These are phyloP conservation scores for Epirrita christyi DNA, from an alignment of 2,888 invertebrate species.

Conservation along the genomic window DNA sequence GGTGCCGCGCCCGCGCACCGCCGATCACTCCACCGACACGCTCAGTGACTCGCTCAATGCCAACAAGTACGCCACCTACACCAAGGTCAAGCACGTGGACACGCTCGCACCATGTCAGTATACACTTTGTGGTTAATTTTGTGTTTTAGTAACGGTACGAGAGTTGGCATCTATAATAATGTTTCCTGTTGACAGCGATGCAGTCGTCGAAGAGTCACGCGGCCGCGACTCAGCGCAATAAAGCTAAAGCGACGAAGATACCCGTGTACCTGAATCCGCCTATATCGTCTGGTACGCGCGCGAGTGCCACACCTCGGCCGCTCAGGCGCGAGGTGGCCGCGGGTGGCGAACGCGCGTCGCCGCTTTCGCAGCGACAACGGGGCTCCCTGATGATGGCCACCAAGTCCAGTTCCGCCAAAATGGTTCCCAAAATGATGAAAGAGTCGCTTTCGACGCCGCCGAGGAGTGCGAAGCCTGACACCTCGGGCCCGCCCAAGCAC, in stretches of 20 bases:
- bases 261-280: slow-evolving; percentile 59
- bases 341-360: slow-evolving; percentile 15
- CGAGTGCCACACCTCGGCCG: background rate
- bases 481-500: slow-evolving; percentile 25
- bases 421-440: slow-evolving; percentile 67
- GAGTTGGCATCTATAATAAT: background rate
- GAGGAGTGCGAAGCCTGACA: slow-evolving; percentile 24
- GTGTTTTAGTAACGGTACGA: background rate
- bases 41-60: slow-evolving; percentile 68
- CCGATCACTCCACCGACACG: slow-evolving; percentile 78
- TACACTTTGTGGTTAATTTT: background rate
- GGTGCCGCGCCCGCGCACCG: slow-evolving; percentile 68
- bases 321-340: background rate
- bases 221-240: slow-evolving; percentile 22
- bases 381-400: slow-evolving; percentile 83
- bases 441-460: slow-evolving; percentile 35
- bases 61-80: slow-evolving; percentile 73
- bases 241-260: slow-evolving; percentile 62
- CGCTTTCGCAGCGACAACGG: slow-evolving; percentile 3
- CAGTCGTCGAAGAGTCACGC: slow-evolving; percentile 44
- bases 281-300: background rate
- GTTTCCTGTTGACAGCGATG: slow-evolving; percentile 26
- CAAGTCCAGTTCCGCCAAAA: slow-evolving; percentile 85
- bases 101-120: slow-evolving; percentile 64
- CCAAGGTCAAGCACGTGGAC: slow-evolving; percentile 61